These are phyloP conservation scores for Lepidostoma basale DNA, from an alignment of 1,140 invertebrate species.

Conservation along the genomic window DNA sequence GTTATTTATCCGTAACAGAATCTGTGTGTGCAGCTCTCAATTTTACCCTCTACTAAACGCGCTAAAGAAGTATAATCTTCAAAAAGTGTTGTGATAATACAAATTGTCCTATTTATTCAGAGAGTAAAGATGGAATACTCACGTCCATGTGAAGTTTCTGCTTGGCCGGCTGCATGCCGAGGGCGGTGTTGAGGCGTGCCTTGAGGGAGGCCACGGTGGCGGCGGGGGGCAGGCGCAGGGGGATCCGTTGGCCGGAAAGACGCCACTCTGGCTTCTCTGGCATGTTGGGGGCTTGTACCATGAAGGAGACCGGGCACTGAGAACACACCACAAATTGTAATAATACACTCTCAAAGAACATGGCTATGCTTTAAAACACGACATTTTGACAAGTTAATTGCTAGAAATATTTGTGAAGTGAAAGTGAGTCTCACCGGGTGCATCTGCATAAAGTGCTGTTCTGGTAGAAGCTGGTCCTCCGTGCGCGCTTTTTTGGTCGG, in stretches of 20 bases:
- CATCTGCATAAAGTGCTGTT: slow-evolving; percentile 61
- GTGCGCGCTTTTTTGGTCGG: slow-evolving; percentile 86
- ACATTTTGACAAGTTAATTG: no score
- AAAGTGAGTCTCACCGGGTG: slow-evolving; percentile 57
- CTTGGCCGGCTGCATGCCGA: slow-evolving; percentile 94
- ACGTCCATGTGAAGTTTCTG: slow-evolving; percentile 94
- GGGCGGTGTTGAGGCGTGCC: slow-evolving; percentile 85
- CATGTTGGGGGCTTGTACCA: slow-evolving; percentile 73
- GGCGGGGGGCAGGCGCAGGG: slow-evolving; percentile 77
- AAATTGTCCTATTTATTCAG: not conserved
- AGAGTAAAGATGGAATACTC: slow-evolving; percentile 47
- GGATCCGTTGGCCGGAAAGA: slow-evolving; percentile 89
- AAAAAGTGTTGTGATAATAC: slow-evolving; percentile 9
- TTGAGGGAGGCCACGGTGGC: slow-evolving; percentile 88
- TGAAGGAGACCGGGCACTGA: slow-evolving; percentile 41
- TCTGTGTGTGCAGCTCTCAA: no score
- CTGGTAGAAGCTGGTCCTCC: slow-evolving; percentile 91
- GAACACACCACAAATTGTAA: no score
- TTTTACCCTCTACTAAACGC: no score
- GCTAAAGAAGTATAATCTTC: not conserved
- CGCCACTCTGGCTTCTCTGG: slow-evolving; percentile 95
- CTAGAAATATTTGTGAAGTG: not conserved
- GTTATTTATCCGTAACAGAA: no score
- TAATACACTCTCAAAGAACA: no score
- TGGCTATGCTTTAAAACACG: no score